These are phyloP conservation scores for Hemibagrus guttatus DNA, from an alignment of 2,797 vertebrate species.

Conservation along the genomic window DNA sequence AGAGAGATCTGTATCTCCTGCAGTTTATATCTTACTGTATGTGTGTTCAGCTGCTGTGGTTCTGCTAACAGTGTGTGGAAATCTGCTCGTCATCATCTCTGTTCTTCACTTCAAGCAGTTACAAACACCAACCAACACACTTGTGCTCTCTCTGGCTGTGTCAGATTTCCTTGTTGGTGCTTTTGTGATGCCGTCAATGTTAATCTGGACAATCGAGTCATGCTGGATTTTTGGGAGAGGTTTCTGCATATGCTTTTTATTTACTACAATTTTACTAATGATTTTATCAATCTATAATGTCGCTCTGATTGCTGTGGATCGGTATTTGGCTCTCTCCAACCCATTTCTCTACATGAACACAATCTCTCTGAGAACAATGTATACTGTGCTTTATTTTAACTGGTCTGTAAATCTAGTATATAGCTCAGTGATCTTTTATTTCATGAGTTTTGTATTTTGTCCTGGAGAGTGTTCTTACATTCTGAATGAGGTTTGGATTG, in stretches of 20 bases:
- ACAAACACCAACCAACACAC: conserved; percentile 47
- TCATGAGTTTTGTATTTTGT: too few species aligned
- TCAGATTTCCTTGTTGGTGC: not conserved
- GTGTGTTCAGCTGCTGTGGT: too few species aligned
- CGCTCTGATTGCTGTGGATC: too few species aligned
- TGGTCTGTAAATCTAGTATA: too few species aligned
- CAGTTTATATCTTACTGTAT: too few species aligned
- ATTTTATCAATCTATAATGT: too few species aligned
- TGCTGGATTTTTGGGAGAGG: conserved; percentile 40
- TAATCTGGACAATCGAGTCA: conserved; percentile 24
- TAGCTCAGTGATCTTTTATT: conserved; percentile 2
- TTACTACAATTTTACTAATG: not conserved
- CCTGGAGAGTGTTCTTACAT: not conserved
- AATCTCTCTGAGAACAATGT: too few species aligned
- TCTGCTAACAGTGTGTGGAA: too few species aligned
- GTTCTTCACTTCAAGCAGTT: too few species aligned
- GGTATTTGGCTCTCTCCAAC: too few species aligned
- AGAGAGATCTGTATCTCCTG: conserved; percentile 29
- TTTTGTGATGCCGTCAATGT: not conserved
- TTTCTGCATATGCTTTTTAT: conserved; percentile 15
- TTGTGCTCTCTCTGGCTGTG: conserved; percentile 4
- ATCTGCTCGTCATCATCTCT: not conserved
- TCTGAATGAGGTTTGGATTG: not conserved
- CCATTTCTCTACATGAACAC: too few species aligned
- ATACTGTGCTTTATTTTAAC: too few species aligned